Base-by-base conservation (phyloP, 2,888 invertebrate species). In the Cheilosia soror region DNA sequence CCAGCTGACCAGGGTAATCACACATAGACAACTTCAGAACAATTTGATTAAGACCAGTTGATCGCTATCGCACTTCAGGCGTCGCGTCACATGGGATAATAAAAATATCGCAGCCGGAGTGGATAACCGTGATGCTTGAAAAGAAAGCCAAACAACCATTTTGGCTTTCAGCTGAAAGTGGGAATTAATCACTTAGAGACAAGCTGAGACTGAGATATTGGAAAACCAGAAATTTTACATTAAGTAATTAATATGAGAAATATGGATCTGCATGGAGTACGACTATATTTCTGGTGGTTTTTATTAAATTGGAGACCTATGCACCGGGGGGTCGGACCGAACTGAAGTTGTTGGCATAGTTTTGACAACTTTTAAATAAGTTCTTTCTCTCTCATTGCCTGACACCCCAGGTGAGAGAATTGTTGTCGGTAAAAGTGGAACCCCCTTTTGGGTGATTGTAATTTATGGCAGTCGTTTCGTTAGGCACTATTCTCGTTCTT, bases 41-140 rank as follows among this genome's bases (percentile, higher is more conserved):
- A 13, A 71, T 53, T 75, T 65, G 73, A 80, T 69, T 60, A 80
- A 80, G 66, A 80, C 84, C 55, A 60, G 75, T 71, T 80, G 75
- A 84, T 80, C 31, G 33, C 25, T 66, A 71, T 80, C 60, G 20
- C 47, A 62, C 84, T 60, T 51, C 4, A 68, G 80, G 84, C 80
- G 71, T 53, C 55, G 84, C 80, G 71, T 53, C 55, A 55, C 40
- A 13, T 31, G 25, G 15, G 33, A 4, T 42, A 68, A 68, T 60
- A n/a, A 11, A 68, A 68, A 62, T 68, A n/a, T 47, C 20, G 47
- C 27, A 27, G 13, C 27, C 4, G 2, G 2, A 49, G 25, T 25
- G 40, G 20, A 27, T 29, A 2, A 29, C 53, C 37, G 20, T 37
- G 40, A 37, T 40, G 47, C 15, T 44, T 44, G 5, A 5, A 20